These are phyloP conservation scores for Speoplatyrhinus poulsoni DNA, from an alignment of 2,113 vertebrate species.

Conservation along the genomic window DNA sequence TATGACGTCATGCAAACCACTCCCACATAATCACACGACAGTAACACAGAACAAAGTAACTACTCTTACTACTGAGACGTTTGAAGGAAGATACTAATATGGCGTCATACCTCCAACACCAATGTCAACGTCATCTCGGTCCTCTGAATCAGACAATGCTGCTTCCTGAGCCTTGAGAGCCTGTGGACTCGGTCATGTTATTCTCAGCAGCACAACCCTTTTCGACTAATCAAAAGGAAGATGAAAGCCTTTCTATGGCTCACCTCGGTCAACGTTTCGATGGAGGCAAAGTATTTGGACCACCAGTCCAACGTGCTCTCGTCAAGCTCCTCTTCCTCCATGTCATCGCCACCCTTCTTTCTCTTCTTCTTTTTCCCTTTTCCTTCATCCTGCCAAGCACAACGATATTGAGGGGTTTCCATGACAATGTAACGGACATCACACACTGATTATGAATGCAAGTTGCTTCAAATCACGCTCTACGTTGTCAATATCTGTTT, in stretches of 20 bases:
- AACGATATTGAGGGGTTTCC: background rate
- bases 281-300: constrained; percentile 98
- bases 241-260: constrained; percentile 7
- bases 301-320: constrained; percentile 98
- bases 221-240: background rate
- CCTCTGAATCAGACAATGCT: constrained; percentile 84
- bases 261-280: constrained; percentile 94
- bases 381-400: constrained; percentile 68
- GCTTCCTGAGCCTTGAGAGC: constrained; percentile 83
- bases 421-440: background rate
- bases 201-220: background rate
- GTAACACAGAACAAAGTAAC: background rate
- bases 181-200: constrained; percentile 27
- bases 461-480: too few relatives aligned
- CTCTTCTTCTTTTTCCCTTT: constrained; percentile 86
- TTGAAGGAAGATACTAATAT: constrained; percentile 2
- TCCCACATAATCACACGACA: too few relatives aligned
- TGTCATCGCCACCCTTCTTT: constrained; percentile 80
- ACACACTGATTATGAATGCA: background rate
- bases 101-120: constrained; percentile 59
- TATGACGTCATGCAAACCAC: background rate
- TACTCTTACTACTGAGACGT: background rate
- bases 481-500: background rate
- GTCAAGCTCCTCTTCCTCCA: constrained; percentile 89
- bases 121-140: constrained; percentile 88